Evolutionary conservation across 2,888 invertebrate species (phyloP).

Genomic region (Philaethria dido): DNA sequence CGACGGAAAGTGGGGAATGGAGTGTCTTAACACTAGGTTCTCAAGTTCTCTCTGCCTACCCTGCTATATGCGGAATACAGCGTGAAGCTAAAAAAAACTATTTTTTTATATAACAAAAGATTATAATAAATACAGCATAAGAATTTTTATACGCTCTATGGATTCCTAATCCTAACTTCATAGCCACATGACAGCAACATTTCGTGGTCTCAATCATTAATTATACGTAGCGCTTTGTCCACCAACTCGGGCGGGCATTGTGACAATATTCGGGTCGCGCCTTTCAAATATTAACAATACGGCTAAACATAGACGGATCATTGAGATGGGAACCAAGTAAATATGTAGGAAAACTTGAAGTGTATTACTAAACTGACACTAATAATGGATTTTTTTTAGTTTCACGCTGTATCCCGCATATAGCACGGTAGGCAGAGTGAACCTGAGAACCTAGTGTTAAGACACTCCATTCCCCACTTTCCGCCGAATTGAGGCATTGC

Average conservation of each 20-base stretch:
- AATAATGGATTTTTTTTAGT: too few species aligned
- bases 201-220: slow-evolving; percentile 80
- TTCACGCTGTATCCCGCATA: too few species aligned
- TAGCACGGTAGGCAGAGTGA: too few species aligned
- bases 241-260: slow-evolving; percentile 72
- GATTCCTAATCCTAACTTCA: slow-evolving; percentile 55
- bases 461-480: too few species aligned
- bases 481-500: too few species aligned
- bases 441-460: too few species aligned
- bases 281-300: slow-evolving; percentile 75
- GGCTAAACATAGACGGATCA: slow-evolving; percentile 74
- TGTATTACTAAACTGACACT: slow-evolving; percentile 14
- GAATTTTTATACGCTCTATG: not conserved
- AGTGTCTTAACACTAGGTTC: too few species aligned
- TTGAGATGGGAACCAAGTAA: slow-evolving; percentile 69
- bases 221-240: slow-evolving; percentile 80
- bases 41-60: too few species aligned
- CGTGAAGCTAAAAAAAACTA: not conserved
- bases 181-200: slow-evolving; percentile 72
- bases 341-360: slow-evolving; percentile 30
- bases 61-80: too few species aligned
- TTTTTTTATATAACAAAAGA: not conserved
- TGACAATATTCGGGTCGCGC: slow-evolving; percentile 80
- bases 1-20: too few species aligned
- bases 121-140: not conserved